phyloP scores from a whole-genome alignment of 1,140 invertebrate species.

The Drosophila nigromelanica region DNA sequence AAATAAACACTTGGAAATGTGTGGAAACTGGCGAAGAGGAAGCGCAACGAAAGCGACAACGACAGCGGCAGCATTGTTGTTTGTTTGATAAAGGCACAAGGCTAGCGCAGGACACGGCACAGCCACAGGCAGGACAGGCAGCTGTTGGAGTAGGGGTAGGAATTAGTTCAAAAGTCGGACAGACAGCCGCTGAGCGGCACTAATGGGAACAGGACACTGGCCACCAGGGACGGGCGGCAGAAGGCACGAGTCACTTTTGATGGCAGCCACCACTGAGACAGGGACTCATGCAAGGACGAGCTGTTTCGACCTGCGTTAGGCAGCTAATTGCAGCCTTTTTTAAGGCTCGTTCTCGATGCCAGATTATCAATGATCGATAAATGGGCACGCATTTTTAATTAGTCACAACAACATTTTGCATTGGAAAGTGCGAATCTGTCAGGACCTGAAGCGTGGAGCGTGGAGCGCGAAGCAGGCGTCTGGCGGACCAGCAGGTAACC shows the following conservation, averaged over 20 bases:
- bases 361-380: conserved; percentile 70
- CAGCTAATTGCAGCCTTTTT: conserved; percentile 41
- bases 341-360: conserved; percentile 10
- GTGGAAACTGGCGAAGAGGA: conserved; percentile 27
- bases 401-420: conserved; percentile 30
- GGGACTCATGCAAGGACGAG: not conserved
- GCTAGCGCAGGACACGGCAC: conserved; percentile 13
- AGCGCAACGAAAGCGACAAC: conserved; percentile 4
- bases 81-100: conserved; percentile 59
- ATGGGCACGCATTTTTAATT: conserved; percentile 62
- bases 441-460: conserved; percentile 19
- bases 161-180: conserved; percentile 26
- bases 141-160: conserved; percentile 4
- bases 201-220: conserved; percentile 43
- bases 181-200: conserved; percentile 46
- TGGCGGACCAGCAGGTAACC: conserved; percentile 9
- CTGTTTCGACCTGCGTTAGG: conserved; percentile 29
- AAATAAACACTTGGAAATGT: conserved; percentile 76
- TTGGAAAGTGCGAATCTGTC: conserved; percentile 60
- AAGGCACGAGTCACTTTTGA: conserved; percentile 20
- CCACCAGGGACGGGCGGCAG: not conserved
- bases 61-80: conserved; percentile 47
- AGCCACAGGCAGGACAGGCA: not conserved
- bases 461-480: not conserved
- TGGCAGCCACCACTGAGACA: conserved; percentile 5